A percentile compares a stretch with the other conserved stretches of the same genome.
Evolutionary conservation across 2,113 vertebrate species (phyloP).

Genomic region (Passer montanus): DNA sequence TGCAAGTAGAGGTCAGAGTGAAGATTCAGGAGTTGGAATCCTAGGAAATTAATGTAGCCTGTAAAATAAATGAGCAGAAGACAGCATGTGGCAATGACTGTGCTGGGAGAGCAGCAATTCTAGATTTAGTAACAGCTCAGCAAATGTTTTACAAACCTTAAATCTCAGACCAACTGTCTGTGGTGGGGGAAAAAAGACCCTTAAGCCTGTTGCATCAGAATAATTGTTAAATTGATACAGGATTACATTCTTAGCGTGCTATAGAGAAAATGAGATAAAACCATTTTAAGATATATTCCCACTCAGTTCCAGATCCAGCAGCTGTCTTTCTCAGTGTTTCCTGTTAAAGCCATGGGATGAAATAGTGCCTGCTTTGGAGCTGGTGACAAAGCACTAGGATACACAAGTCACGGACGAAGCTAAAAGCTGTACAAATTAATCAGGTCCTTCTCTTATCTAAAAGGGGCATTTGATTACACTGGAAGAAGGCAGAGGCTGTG

Average conservation of each 20-base stretch:
- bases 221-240: background rate
- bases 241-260: background rate
- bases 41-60: background rate
- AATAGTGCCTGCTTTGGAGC: background rate
- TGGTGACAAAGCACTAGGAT: background rate
- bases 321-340: background rate
- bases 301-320: background rate
- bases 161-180: background rate
- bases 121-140: background rate
- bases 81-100: background rate
- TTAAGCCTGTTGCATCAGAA: background rate
- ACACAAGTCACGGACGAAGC: rapidly evolving
- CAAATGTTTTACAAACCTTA: background rate
- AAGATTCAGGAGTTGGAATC: background rate
- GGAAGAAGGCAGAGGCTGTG: background rate
- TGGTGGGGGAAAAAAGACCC: background rate
- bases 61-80: background rate
- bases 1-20: background rate
- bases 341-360: background rate
- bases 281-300: background rate
- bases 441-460: background rate
- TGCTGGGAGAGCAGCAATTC: background rate
- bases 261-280: background rate
- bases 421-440: background rate
- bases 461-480: background rate